Evolutionary conservation across 2,113 vertebrate species (phyloP), one percentile per base, ranked within the genome.

Genomic region (Nothoprocta perdicaria): DNA sequence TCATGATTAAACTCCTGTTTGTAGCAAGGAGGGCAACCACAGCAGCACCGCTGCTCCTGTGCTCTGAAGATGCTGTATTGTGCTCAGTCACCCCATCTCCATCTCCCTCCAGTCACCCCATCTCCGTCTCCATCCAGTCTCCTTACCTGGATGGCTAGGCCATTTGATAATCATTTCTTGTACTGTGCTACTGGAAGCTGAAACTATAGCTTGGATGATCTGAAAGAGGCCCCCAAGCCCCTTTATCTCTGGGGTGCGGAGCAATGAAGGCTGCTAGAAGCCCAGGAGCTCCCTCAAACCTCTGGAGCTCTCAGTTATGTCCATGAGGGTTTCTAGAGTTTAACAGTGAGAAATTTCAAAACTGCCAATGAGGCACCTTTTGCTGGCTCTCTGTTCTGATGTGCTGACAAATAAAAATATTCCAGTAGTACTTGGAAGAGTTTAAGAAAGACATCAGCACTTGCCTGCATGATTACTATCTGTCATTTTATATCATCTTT

Each of bases 361-460:
- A 83, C 35, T 66, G 35, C 53, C 16, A 65, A 75, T 84, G 0
- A 1, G 63, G n/a, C 60, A 90, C 38, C n/a, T 38, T 73, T 68
- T 73, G 38, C 55, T 86, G 66, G 33, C 13, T 90, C 45, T 50
- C 27, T 6, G 0, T 35, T 79, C 38, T 40, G 33, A 79, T 69
- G 52, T 52, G 53, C 41, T 71, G 22, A 83, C 75, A 69, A 10
- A n/a, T 15, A 95, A 84, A 90, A 79, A 69, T 80, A 23, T 3
- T 76, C 58, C 74, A 88, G 53, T 27, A 86, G 35, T 33, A 10
- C 31, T 18, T 38, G 41, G 50, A 77, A 80, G 69, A 85, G 23
- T 55, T 91, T 89, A 84, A 81, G 82, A 90, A 92, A 43, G 3
- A 14, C 89, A 74, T 65, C 55, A 69, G 14, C 27, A 79, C 68